These are phyloP conservation scores for Drosophila sturtevanti DNA, from an alignment of 1,140 invertebrate species.

Conservation along the genomic window DNA sequence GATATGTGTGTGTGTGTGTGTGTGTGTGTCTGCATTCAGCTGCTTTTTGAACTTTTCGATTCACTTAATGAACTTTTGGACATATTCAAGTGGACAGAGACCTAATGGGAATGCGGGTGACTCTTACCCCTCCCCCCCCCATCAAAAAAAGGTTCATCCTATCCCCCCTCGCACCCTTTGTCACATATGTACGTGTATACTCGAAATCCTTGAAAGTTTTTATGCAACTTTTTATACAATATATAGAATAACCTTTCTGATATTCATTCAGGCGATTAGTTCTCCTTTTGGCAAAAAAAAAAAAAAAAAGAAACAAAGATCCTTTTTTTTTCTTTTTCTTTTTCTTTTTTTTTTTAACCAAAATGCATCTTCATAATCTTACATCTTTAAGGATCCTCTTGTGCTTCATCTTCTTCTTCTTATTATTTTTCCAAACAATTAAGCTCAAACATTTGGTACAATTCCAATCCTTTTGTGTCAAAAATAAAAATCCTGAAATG, in stretches of 20 bases:
- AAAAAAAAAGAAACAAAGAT: too few species aligned
- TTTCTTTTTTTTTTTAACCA: background rate
- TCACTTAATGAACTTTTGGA: slow-evolving; percentile 57
- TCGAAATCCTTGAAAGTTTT: background rate
- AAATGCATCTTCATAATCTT: background rate
- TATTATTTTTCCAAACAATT: slow-evolving; percentile 45
- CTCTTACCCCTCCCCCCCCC: too few species aligned
- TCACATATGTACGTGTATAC: too few species aligned
- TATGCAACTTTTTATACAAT: background rate
- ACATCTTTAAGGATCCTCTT: slow-evolving; percentile 1
- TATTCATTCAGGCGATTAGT: background rate
- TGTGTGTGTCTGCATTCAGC: slow-evolving; percentile 49
- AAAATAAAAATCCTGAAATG: slow-evolving; percentile 29
- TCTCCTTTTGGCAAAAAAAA: too few species aligned
- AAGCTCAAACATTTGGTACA: slow-evolving; percentile 25
- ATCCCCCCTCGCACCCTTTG: too few species aligned
- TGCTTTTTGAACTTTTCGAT: slow-evolving; percentile 52
- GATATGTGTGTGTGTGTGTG: slow-evolving; percentile 35
- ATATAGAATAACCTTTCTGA: too few species aligned
- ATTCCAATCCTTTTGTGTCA: slow-evolving; percentile 29
- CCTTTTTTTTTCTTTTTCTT: too few species aligned
- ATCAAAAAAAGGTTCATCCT: too few species aligned
- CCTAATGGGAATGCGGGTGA: background rate
- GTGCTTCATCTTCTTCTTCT: background rate
- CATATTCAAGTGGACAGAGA: slow-evolving; percentile 9